Base-by-base conservation (phyloP, 2,888 invertebrate species). In the Apodemia hepburni region DNA sequence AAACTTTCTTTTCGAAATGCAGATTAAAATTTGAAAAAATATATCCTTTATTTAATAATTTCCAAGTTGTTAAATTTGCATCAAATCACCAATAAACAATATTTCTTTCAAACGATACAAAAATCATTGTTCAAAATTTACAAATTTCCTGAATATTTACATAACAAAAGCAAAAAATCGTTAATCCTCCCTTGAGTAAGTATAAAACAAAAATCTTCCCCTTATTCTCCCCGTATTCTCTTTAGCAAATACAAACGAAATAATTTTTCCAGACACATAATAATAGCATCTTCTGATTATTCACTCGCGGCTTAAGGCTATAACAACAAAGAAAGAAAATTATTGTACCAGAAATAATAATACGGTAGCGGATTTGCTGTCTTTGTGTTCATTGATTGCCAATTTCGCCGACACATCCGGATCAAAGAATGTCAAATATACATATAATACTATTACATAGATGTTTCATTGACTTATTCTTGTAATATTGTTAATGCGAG, bases 351-450 rank as follows among this genome's bases (percentile, higher is more conserved):
- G 60, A 49, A 63, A 68, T 63, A 64, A 65, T 63, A 67, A 65
- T 65, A 66, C 64, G 60, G 59, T 15, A 54, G 54, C 54, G 27
- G 22, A 54, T 54, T 54, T 54, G 15, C 61, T 42, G 42, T 42
- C 42, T 64, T 67, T 64, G 60, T 59, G 60, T 60, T 57, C 38
- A 49, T 61, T 68, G 67, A 69, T 70, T 69, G 67, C 65, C 68
- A 69, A 69, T 70, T 64, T 65, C 57, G 61, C 15, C 57, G 47
- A 60, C 18, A 45, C 45, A 45, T 18, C 58, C 49, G 4, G 27
- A 38, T 59, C 17, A 38, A 42, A 59, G 17, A 38, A 59, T 45
- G n/a, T 8, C 15, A 18, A 9, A n/a, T 27, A 18, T 42, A 42
- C 42, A 42, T 42, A 15, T 42, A 42, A 15, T 15, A 42, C 12